Conservation (phyloP, 2,113 vertebrate genomes). For the Cephalopholis sonnerati region DNA sequence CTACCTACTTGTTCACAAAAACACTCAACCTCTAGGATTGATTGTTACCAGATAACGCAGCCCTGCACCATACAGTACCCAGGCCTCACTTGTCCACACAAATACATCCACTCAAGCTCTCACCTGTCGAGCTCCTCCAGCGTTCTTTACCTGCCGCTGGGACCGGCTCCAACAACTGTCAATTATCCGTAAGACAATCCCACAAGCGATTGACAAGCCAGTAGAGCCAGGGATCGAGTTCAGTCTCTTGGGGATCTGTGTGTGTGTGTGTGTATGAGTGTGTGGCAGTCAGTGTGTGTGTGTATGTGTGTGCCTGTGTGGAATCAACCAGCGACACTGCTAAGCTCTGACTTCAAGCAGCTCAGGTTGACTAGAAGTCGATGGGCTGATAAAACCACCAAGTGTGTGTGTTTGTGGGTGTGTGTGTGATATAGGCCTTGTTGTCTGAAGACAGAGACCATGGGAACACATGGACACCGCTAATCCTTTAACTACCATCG, state of each 20-base stretch:
- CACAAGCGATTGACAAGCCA: slow-evolving; percentile 79
- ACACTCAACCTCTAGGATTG: slow-evolving; percentile 44
- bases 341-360: slow-evolving; percentile 84
- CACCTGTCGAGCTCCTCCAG: slow-evolving; percentile 74
- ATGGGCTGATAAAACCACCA: slow-evolving; percentile 78
- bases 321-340: slow-evolving; percentile 88
- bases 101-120: slow-evolving; percentile 53
- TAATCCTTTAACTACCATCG: slow-evolving; percentile 60
- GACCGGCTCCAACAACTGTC: slow-evolving; percentile 86
- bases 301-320: slow-evolving; percentile 82
- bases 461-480: slow-evolving; percentile 51
- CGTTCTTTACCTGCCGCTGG: slow-evolving; percentile 84
- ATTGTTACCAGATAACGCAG: slow-evolving; percentile 33
- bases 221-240: slow-evolving; percentile 87
- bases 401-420: slow-evolving; percentile 40
- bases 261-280: slow-evolving; percentile 84
- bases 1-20: slow-evolving; percentile 31
- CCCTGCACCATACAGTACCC: slow-evolving; percentile 33
- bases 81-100: slow-evolving; percentile 44
- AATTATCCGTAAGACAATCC: slow-evolving; percentile 91
- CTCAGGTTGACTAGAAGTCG: slow-evolving; percentile 79
- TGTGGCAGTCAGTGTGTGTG: slow-evolving; percentile 78
- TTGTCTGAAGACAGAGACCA: slow-evolving; percentile 45
- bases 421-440: slow-evolving; percentile 14
- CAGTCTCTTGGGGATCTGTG: slow-evolving; percentile 87